phyloP scores from a whole-genome alignment of 2,888 invertebrate species.

The Himalopsyche kuldschensis region DNA sequence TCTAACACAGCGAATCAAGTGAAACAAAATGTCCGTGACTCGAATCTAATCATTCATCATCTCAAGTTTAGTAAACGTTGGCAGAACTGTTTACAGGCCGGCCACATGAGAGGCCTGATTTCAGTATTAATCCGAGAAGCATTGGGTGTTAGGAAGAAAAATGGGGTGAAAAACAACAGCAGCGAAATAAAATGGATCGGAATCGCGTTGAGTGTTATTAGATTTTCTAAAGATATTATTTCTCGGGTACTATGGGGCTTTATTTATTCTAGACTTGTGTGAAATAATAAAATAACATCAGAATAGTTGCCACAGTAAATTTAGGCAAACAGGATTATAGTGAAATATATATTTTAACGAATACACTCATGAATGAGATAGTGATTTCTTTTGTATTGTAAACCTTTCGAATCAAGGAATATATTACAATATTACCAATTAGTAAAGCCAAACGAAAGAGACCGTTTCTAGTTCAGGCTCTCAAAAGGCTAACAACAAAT shows the following conservation, averaged over 20 bases:
- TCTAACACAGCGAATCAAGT: background rate
- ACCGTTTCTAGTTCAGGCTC: no score
- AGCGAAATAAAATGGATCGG: background rate
- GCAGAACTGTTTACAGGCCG: background rate
- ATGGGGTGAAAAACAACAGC: background rate
- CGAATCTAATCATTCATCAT: background rate
- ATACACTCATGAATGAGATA: no score
- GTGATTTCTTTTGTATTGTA: no score
- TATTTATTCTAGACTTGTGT: background rate
- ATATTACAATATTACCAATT: no score
- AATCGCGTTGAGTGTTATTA: background rate
- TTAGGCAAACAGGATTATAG: no score
- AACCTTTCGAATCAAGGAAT: no score
- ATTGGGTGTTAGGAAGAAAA: background rate
- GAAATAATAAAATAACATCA: background rate
- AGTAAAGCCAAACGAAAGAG: no score
- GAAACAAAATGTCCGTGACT: background rate
- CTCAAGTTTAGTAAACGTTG: background rate
- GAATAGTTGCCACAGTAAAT: background rate
- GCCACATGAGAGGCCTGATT: background rate
- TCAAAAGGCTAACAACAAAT: no score
- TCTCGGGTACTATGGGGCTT: background rate
- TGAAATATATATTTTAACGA: no score
- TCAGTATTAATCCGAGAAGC: background rate
- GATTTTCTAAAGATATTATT: background rate